Evolutionary conservation across 2,888 invertebrate genomes (phyloP).

Genomic region (Penaeus monodon): DNA sequence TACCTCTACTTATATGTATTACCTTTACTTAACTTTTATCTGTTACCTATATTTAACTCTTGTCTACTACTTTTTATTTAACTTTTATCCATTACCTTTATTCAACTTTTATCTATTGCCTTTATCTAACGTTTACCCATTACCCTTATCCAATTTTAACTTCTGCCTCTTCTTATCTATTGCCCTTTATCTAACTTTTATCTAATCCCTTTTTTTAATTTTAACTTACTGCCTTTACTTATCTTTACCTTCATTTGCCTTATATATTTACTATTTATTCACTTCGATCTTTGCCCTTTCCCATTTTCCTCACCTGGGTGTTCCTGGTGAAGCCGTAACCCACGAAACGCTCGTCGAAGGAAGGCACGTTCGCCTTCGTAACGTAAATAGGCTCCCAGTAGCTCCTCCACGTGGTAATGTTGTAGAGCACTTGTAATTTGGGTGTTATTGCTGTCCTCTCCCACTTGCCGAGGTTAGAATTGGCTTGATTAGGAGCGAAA

Average conservation of each 20-base stretch:
- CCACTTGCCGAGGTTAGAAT: constrained; percentile 66
- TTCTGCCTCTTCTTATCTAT: no score
- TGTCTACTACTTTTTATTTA: background rate
- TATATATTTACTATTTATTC: background rate
- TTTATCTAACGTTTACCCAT: no score
- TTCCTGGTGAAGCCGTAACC: constrained; percentile 67
- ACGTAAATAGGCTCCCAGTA: constrained; percentile 67
- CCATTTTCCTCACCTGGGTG: constrained; percentile 66
- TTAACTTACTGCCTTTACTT: background rate
- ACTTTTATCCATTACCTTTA: no score
- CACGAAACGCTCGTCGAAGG: constrained; percentile 67
- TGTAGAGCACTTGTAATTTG: constrained; percentile 58
- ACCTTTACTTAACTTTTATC: no score
- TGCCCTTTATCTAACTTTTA: no score
- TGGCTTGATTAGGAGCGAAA: constrained; percentile 66
- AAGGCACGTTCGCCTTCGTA: constrained; percentile 65
- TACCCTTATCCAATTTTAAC: no score
- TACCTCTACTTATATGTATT: no score
- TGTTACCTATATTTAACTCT: no score
- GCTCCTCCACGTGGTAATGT: constrained; percentile 66
- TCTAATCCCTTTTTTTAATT: no score
- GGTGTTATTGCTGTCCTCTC: constrained; percentile 63
- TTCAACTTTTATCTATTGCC: no score
- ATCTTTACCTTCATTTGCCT: background rate
- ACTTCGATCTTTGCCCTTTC: background rate